Evolutionary conservation across 1,140 invertebrate genomes (phyloP).

Genomic region (Drosophila athabasca): DNA sequence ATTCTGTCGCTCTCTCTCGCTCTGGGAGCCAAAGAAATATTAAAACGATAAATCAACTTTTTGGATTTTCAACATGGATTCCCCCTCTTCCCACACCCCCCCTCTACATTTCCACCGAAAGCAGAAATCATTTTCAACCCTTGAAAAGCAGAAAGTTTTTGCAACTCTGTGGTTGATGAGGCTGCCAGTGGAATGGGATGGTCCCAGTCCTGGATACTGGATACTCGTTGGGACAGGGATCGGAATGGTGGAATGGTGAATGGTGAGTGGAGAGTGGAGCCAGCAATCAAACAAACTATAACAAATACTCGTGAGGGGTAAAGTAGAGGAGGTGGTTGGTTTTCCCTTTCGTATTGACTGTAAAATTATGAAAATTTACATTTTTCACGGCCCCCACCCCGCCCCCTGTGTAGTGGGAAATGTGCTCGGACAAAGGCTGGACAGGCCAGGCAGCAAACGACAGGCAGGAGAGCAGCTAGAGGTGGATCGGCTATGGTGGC

Average conservation of each 20-base stretch:
- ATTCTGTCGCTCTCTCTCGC: slow-evolving; percentile 7
- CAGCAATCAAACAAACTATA: slow-evolving; percentile 73
- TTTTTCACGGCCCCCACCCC: slow-evolving; percentile 41
- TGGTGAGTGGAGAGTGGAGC: slow-evolving; percentile 11
- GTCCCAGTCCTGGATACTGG: too few species aligned
- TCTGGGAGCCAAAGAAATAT: slow-evolving; percentile 56
- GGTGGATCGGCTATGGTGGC: too few species aligned
- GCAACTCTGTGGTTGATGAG: slow-evolving; percentile 53
- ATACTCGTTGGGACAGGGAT: neutral
- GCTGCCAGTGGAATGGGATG: slow-evolving; percentile 8
- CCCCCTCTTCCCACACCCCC: too few species aligned
- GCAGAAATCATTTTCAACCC: slow-evolving; percentile 62
- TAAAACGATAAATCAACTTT: slow-evolving; percentile 81
- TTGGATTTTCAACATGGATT: slow-evolving; percentile 52
- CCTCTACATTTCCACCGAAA: slow-evolving; percentile 2
- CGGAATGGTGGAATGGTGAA: neutral
- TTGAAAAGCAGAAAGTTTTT: slow-evolving; percentile 44
- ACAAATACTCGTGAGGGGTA: slow-evolving; percentile 29
- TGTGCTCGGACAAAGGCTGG: slow-evolving; percentile 26
- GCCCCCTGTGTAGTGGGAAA: neutral
- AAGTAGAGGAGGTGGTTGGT: slow-evolving; percentile 11
- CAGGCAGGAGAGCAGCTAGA: neutral
- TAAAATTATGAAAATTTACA: slow-evolving; percentile 79
- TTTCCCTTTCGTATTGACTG: slow-evolving; percentile 54
- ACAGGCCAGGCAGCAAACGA: neutral